Conservation (phyloP, 2,888 invertebrate species). For the Platycheirus albimanus region DNA sequence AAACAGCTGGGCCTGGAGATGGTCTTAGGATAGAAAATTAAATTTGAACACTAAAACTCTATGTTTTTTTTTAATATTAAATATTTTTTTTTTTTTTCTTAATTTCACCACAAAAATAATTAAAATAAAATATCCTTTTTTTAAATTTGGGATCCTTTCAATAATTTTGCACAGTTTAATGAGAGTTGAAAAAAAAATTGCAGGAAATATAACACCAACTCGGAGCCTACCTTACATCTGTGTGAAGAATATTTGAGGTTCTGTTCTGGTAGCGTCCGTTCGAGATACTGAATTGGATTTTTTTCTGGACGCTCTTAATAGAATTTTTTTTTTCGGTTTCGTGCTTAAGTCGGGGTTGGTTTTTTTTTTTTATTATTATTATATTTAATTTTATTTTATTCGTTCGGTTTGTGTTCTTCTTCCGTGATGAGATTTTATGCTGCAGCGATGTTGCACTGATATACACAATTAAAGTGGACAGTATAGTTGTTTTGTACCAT, state of each 20-base stretch:
- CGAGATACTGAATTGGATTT: conserved; percentile 67
- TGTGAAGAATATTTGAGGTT: conserved; percentile 38
- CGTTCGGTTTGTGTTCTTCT: conserved; percentile 16
- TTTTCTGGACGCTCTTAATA: conserved; percentile 57
- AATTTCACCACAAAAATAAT: too few relatives aligned
- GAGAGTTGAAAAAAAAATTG: conserved; percentile 15
- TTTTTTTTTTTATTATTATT: conserved; percentile 29
- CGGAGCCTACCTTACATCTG: conserved; percentile 58
- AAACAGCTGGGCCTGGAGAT: background rate
- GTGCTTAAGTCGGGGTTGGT: background rate
- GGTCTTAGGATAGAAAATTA: too few relatives aligned
- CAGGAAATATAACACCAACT: conserved; percentile 29
- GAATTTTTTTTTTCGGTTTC: conserved; percentile 33
- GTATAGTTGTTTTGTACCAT: conserved; percentile 26
- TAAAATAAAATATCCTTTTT: too few relatives aligned
- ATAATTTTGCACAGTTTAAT: too few relatives aligned
- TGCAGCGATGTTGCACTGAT: conserved; percentile 58
- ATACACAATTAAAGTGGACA: conserved; percentile 57
- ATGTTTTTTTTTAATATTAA: too few relatives aligned
- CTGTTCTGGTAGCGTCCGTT: conserved; percentile 70
- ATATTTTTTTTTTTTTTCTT: too few relatives aligned
- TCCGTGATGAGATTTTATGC: conserved; percentile 36
- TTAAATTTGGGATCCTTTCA: too few relatives aligned
- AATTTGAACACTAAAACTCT: too few relatives aligned
- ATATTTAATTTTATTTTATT: conserved; percentile 23